phyloP scores from a whole-genome alignment of 2,888 invertebrate species.

The Diarsia rubi region DNA sequence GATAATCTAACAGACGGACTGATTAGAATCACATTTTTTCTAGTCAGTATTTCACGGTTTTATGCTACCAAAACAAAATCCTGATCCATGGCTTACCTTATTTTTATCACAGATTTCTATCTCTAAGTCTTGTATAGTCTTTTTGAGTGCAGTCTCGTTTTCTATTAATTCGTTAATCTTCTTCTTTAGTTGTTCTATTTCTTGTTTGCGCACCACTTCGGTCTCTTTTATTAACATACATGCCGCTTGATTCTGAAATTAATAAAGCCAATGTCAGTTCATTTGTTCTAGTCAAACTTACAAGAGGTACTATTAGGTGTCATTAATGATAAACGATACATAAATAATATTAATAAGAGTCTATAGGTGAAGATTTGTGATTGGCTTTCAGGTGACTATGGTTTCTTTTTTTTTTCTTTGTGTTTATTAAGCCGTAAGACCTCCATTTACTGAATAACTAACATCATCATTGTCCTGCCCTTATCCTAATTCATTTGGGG shows the following conservation, averaged over 20 bases:
- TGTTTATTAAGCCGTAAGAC: too few relatives aligned
- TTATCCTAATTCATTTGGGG: too few relatives aligned
- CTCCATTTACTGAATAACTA: too few relatives aligned
- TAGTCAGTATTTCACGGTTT: neutral
- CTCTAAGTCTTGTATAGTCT: constrained; percentile 88
- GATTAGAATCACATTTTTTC: too few relatives aligned
- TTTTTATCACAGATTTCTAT: constrained; percentile 92
- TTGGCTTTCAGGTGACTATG: too few relatives aligned
- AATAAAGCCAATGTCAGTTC: constrained; percentile 2
- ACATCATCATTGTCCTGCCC: too few relatives aligned
- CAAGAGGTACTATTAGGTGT: neutral
- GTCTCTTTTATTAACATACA: constrained; percentile 88
- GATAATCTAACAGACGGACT: too few relatives aligned
- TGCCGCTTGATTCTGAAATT: constrained; percentile 85
- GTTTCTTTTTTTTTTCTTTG: too few relatives aligned
- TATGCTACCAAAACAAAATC: neutral
- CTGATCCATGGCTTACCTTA: constrained; percentile 83
- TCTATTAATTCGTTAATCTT: constrained; percentile 87
- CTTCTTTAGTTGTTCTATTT: constrained; percentile 82
- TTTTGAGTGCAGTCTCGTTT: constrained; percentile 83
- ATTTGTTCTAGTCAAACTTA: neutral
- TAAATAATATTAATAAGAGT: too few relatives aligned
- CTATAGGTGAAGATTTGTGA: too few relatives aligned
- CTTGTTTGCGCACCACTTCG: constrained; percentile 78
- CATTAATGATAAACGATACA: neutral